Base-by-base conservation (phyloP, 2,888 invertebrate genomes). In the Pammene aurita region DNA sequence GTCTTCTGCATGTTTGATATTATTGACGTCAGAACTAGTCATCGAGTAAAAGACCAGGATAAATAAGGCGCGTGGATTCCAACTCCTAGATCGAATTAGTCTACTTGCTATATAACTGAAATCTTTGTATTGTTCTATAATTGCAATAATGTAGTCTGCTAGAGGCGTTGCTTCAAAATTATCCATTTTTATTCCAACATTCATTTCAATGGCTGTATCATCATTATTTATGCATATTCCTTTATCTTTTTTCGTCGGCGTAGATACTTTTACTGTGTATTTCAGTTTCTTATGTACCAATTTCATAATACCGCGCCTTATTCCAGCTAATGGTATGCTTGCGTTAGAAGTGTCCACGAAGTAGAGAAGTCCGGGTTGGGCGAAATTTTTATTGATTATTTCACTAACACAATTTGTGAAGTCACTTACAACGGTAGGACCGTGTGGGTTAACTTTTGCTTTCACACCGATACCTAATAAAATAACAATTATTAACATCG, bases 11-110 rank as follows among this genome's bases (percentile, higher is more conserved):
- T 77, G 70, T 16, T 71, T 58, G 18, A 78, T 74, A 67, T 83
- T 81, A 4, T 56, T 46, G 48, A 71, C 66, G 11, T 80, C 74
- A 10, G 72, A 72, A 5, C 60, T 63, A 7, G 70, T 71, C 61
- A 84, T 78, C 58, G 82, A 76, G n/a, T 86, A 81, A 4, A 88
- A 78, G 44, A 90, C 72, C 55, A 92, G 77, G 26, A 90, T 77
- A 34, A 90, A 86, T 64, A 84, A 82, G 0, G 89, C 90, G 44
- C 74, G 75, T 6, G 92, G 90, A 67, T 90, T 90, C 92, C 92
- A 92, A 71, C 78, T 85, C n/a, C 84, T 77, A 1, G 85, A 80
- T 35, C 82, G 75, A 4, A 86, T 77, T 2, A 90, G 66, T 76
- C 84, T 84, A 66, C 79, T 80, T 0, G 82, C 77, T 10, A 87